These are phyloP conservation scores for Lycodopsis pacificus DNA, from an alignment of 2,797 vertebrate species.

Conservation along the genomic window DNA sequence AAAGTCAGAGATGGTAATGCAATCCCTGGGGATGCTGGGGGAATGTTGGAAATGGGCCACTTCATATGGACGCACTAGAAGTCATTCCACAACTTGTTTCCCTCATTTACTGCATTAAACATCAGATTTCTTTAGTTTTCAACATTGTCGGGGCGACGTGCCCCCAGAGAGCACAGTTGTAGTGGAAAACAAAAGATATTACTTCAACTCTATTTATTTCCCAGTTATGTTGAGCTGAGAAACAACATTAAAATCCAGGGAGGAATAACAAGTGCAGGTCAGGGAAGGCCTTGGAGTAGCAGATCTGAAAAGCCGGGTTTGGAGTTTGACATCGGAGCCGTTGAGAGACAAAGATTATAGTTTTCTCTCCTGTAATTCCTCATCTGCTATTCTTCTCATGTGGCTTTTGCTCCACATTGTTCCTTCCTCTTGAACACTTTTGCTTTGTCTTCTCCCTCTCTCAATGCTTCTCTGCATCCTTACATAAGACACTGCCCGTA, in stretches of 20 bases:
- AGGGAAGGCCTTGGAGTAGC: slow-evolving; percentile 1
- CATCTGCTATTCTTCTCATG: slow-evolving; percentile 11
- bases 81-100: slow-evolving; percentile 19
- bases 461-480: slow-evolving; percentile 11
- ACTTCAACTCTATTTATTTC: slow-evolving; percentile 10
- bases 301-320: background rate
- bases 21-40: slow-evolving; percentile 16
- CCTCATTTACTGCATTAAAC: slow-evolving; percentile 14
- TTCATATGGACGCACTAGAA: slow-evolving; percentile 1
- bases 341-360: background rate
- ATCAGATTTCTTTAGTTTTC: slow-evolving; percentile 20
- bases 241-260: slow-evolving; percentile 20
- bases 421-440: slow-evolving; percentile 11
- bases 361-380: slow-evolving; percentile 17
- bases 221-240: slow-evolving; percentile 28
- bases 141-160: background rate
- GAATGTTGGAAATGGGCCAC: slow-evolving; percentile 26
- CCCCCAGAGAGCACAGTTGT: slow-evolving; percentile 11
- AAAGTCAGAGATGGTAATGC: slow-evolving; percentile 17
- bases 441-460: slow-evolving; percentile 10
- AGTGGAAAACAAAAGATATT: slow-evolving; percentile 6
- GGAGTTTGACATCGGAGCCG: slow-evolving; percentile 6
- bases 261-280: slow-evolving; percentile 19
- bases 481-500: slow-evolving; percentile 49
- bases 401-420: slow-evolving; percentile 36